phyloP scores from a whole-genome alignment of 1,140 invertebrate genomes.

The Carposina sasakii region DNA sequence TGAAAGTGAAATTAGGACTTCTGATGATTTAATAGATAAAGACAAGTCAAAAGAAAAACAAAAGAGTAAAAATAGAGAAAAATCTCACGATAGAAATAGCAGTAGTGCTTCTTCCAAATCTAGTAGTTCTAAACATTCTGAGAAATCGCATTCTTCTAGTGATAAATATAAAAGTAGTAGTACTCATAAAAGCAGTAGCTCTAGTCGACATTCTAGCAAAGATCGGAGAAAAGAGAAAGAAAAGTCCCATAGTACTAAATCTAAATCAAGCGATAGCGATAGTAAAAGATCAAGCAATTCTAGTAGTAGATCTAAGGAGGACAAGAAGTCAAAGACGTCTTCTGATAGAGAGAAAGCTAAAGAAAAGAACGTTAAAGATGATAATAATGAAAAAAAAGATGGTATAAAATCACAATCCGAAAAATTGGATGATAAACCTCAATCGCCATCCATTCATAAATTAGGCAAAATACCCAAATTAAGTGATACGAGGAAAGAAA shows the following conservation, averaged over 20 bases:
- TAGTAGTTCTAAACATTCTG: constrained; percentile 72
- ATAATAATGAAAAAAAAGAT: constrained; percentile 59
- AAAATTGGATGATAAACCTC: constrained; percentile 77
- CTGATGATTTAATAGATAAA: constrained; percentile 49
- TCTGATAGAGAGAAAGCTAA: constrained; percentile 33
- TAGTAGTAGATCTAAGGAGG: constrained; percentile 38
- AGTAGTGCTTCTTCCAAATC: constrained; percentile 64
- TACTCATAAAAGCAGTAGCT: constrained; percentile 54
- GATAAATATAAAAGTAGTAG: constrained; percentile 66
- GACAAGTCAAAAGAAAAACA: constrained; percentile 61
- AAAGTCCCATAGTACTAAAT: constrained; percentile 57
- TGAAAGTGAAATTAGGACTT: constrained; percentile 51
- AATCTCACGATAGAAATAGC: constrained; percentile 61
- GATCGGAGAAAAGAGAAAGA: constrained; percentile 65
- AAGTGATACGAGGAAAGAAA: constrained; percentile 75
- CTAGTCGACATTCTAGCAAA: constrained; percentile 55
- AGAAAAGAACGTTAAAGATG: constrained; percentile 63
- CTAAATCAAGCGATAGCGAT: constrained; percentile 53
- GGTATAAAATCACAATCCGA: constrained; percentile 73
- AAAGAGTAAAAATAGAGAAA: constrained; percentile 54
- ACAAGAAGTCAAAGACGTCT: constrained; percentile 28
- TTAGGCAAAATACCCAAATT: constrained; percentile 86
- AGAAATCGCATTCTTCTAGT: constrained; percentile 62
- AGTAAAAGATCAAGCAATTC: constrained; percentile 39
- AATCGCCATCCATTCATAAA: constrained; percentile 78